Evolutionary conservation across 2,113 vertebrate species (phyloP), one percentile per base, ranked within the genome.

Genomic region (Gavia stellata): DNA sequence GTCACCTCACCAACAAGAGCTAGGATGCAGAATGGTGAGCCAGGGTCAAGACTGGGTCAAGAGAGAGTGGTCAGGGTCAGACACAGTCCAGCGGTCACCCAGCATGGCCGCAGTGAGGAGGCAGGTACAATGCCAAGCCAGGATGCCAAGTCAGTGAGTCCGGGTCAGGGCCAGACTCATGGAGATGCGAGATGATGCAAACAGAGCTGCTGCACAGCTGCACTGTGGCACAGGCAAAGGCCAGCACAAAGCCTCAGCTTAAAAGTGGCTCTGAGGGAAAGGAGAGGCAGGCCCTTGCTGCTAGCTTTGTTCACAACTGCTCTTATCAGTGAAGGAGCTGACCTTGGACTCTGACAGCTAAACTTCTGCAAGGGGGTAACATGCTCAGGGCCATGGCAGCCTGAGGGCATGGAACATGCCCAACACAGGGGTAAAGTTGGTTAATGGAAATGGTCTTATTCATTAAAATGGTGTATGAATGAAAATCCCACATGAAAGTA

Each of bases 171-270:
- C n/a, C 36, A 65, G 14, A 3, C 34, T 16, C 0, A 0, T 0
- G 4, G 66, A 80, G 47, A n/a, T 6, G 23, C 0, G 0, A 79
- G 65, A 28, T 0, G 3, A 12, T 42, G 45, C 1, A 5, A 52
- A 61, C 0, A 65, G 44, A 61, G 53, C 72, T 40, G 67, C 81
- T 79, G 52, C 50, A 28, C 5, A 1, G 61, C 61, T 52, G 34
- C 71, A 21, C 38, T 10, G 50, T 2, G 34, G 55, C 55, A 38
- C 42, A 68, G n/a, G 29, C 9, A 25, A 42, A 9, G 62, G 23
- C 38, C 10, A 9, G 58, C 0, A 0, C 45, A 63, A 73, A 72
- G 58, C 25, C 33, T 21, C 19, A 5, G n/a, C 12, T 62, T 74
- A 12, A n/a, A 81, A 56, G 42, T 3, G 25, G 17, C n/a, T 74